Base-by-base conservation (phyloP, 2,888 invertebrate genomes). In the Cecidostiba fungosa region DNA sequence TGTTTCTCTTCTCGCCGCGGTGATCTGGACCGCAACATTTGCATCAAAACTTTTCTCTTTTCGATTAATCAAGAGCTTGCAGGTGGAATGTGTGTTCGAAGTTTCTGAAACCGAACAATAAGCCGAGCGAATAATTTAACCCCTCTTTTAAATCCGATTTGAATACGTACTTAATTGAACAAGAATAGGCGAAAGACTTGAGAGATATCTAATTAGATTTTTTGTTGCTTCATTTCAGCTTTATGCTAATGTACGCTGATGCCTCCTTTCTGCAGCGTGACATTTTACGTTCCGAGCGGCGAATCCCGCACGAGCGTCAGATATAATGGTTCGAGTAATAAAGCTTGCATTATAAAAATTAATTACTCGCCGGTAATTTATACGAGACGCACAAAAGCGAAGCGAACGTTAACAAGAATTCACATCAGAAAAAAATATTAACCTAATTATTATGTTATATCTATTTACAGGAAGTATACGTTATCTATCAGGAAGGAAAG, bases 21-120 rank as follows among this genome's bases (percentile, higher is more conserved):
- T 12, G 36, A 54, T 72, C 70, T 26, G 16, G 19, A 80, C 32
- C 19, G 54, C 19, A 59, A 59, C 36, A 50, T 80, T 80, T 54
- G 54, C 54, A 54, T 80, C 54, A 73, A 50, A 50, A 23, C 14
- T 39, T 36, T 39, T 36, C n/a, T 23, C 62, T 77, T 39, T 62
- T 62, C 23, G 66, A 36, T 29, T 14, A 3, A 43, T 23, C 12
- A 36, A n/a, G n/a, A 73, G 6, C 6, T 19, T 23, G 36, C 14
- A 3, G 39, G 23, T 39, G n/a, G 14, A 69, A 43, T 43, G 12
- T 14, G 14, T 19, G 12, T 59, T 77, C 29, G 29, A 19, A 54
- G 54, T 43, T 43, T 43, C 12, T 10, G 6, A 6, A 4, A 36
- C 36, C 36, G 6, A 36, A 5, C 36, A 12, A 10, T 39, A 39